Evolutionary conservation across 2,888 invertebrate genomes (phyloP).

Genomic region (Junonia oenone): DNA sequence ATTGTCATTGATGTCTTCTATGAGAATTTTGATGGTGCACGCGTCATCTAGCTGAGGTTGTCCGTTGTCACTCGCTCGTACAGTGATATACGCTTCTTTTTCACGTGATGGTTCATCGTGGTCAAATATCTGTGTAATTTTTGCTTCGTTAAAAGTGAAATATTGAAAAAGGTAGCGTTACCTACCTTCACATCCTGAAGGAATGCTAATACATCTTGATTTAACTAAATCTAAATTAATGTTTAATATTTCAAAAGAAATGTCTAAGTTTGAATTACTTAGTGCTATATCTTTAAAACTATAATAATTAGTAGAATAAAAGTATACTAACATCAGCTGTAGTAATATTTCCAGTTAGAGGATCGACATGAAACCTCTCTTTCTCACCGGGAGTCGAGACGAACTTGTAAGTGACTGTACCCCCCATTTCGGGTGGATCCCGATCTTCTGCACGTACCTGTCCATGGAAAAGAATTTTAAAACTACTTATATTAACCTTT

Average conservation of each 20-base stretch:
- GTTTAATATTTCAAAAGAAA: not conserved
- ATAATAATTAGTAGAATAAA: slow-evolving; percentile 8
- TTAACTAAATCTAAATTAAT: not conserved
- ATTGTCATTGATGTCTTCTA: slow-evolving; percentile 97
- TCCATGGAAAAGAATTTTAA: slow-evolving; percentile 13
- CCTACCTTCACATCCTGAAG: slow-evolving; percentile 28
- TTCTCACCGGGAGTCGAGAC: slow-evolving; percentile 86
- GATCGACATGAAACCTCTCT: slow-evolving; percentile 88
- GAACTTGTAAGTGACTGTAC: slow-evolving; percentile 90
- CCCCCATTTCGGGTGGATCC: slow-evolving; percentile 87
- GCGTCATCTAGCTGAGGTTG: slow-evolving; percentile 93
- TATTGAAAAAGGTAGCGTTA: not conserved
- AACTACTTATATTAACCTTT: too few relatives aligned
- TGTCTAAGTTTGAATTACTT: not conserved
- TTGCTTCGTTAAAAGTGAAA: slow-evolving; percentile 8
- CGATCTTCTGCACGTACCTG: slow-evolving; percentile 86
- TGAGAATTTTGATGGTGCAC: slow-evolving; percentile 94
- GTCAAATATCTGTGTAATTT: slow-evolving; percentile 83
- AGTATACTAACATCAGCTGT: slow-evolving; percentile 82
- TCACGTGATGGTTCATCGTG: slow-evolving; percentile 92
- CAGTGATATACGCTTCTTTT: slow-evolving; percentile 91
- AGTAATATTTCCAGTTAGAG: slow-evolving; percentile 85
- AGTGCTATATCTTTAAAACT: not conserved
- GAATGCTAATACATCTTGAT: slow-evolving; percentile 2
- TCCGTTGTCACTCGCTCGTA: slow-evolving; percentile 95